phyloP scores from a whole-genome alignment of 2,113 vertebrate genomes.

The Dasyurus viverrinus region DNA sequence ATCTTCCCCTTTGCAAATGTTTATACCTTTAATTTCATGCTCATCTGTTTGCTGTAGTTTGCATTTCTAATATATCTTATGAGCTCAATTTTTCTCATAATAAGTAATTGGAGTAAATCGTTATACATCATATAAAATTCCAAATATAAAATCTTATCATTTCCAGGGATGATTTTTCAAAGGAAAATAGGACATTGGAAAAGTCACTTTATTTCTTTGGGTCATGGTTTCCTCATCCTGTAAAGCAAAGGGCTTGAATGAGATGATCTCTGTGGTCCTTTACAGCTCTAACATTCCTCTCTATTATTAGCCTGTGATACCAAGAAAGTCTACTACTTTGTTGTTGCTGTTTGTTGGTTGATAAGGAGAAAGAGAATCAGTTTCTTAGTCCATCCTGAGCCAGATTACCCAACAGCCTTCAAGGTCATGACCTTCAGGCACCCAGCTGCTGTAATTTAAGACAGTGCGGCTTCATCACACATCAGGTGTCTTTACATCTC shows the following conservation, averaged over 20 bases:
- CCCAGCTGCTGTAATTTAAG: background rate
- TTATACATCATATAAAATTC: background rate
- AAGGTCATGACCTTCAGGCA: background rate
- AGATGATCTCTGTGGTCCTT: background rate
- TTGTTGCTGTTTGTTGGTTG: background rate
- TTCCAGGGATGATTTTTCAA: background rate
- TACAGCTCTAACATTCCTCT: constrained; percentile 12
- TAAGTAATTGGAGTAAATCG: background rate
- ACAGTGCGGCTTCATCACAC: background rate
- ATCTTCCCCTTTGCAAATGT: background rate
- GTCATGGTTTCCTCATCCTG: background rate
- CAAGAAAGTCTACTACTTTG: constrained; percentile 19
- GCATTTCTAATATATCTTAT: background rate
- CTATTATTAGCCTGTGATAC: background rate
- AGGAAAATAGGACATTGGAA: background rate
- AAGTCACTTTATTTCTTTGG: constrained; percentile 8
- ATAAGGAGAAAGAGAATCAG: constrained; percentile 1
- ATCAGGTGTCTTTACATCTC: background rate
- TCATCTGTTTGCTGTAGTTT: background rate
- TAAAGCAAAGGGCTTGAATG: constrained; percentile 34
- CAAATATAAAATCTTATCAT: background rate
- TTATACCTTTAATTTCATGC: background rate
- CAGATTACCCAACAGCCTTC: background rate
- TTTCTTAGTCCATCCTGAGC: background rate
- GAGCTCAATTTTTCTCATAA: background rate